Evolutionary conservation across 2,113 vertebrate species (phyloP).

Genomic region (Megalops atlanticus): DNA sequence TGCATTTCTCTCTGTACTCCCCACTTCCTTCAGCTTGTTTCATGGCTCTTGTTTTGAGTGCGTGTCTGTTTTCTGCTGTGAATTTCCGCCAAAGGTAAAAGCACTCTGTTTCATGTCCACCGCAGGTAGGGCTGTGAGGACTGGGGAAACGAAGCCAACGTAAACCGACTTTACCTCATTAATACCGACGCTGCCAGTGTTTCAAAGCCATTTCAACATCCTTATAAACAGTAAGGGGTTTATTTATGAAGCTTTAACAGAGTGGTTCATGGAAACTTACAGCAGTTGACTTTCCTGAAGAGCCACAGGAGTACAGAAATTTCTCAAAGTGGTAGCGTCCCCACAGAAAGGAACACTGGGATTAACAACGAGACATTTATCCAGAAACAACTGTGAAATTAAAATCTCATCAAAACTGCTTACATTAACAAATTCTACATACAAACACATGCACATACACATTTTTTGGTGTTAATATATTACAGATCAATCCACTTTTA

Average conservation of each 20-base stretch:
- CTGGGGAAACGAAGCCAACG: background rate
- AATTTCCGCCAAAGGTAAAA: constrained; percentile 5
- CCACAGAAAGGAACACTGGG: constrained; percentile 20
- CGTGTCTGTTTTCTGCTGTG: background rate
- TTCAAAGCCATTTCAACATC: constrained; percentile 39
- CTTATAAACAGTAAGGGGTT: constrained; percentile 55
- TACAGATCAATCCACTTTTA: too few species aligned
- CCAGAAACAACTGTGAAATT: constrained; percentile 24
- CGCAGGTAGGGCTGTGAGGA: background rate
- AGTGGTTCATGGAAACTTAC: constrained; percentile 55
- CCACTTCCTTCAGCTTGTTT: constrained; percentile 4
- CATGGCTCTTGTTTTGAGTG: background rate
- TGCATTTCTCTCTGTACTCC: background rate
- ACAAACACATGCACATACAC: too few species aligned
- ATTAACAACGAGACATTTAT: constrained; percentile 42
- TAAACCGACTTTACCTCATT: constrained; percentile 6
- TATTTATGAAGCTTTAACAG: constrained; percentile 53
- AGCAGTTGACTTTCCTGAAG: constrained; percentile 53
- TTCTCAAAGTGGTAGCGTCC: constrained; percentile 63
- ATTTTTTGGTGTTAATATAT: too few species aligned
- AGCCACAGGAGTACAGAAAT: constrained; percentile 65
- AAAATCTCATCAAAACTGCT: background rate
- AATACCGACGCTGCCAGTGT: constrained; percentile 18
- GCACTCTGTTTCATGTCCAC: constrained; percentile 9
- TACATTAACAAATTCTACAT: background rate